phyloP scores from a whole-genome alignment of 2,888 invertebrate species.

The Enchytraeus crypticus region DNA sequence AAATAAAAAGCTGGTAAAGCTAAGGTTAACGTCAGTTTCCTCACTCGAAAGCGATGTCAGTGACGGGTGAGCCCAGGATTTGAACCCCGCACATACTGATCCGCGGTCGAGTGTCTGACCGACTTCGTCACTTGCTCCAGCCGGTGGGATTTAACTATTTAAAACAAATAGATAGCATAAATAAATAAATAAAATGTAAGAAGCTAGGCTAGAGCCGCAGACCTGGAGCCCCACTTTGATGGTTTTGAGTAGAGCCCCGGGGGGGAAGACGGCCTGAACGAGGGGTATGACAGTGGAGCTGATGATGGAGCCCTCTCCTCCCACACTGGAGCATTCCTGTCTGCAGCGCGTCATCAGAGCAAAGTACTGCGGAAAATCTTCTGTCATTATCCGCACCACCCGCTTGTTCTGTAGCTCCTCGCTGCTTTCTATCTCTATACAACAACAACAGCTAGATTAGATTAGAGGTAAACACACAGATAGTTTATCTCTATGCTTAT shows the following conservation, averaged over 20 bases:
- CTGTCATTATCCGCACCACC: slow-evolving; percentile 90
- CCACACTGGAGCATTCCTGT: slow-evolving; percentile 88
- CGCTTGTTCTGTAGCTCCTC: slow-evolving; percentile 76
- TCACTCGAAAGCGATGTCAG: no score
- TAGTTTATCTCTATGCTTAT: neutral
- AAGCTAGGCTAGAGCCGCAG: no score
- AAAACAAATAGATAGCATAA: no score
- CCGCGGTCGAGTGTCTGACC: no score
- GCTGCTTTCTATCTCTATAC: slow-evolving; percentile 55
- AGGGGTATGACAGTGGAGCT: slow-evolving; percentile 97
- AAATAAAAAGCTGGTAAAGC: no score
- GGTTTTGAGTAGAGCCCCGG: slow-evolving; percentile 96
- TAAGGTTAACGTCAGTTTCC: no score
- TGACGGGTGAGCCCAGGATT: no score
- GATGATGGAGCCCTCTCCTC: slow-evolving; percentile 97
- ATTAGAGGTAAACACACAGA: neutral
- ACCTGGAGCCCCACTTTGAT: slow-evolving; percentile 99
- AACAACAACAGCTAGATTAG: neutral
- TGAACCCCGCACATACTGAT: no score
- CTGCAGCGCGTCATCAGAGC: slow-evolving; percentile 65
- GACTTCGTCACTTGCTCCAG: no score
- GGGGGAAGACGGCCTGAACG: slow-evolving; percentile 98
- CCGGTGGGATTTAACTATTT: no score
- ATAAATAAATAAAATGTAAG: no score
- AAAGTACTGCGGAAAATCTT: slow-evolving; percentile 98